phyloP scores from a whole-genome alignment of 1,140 invertebrate genomes.

The Drosophila busckii region DNA sequence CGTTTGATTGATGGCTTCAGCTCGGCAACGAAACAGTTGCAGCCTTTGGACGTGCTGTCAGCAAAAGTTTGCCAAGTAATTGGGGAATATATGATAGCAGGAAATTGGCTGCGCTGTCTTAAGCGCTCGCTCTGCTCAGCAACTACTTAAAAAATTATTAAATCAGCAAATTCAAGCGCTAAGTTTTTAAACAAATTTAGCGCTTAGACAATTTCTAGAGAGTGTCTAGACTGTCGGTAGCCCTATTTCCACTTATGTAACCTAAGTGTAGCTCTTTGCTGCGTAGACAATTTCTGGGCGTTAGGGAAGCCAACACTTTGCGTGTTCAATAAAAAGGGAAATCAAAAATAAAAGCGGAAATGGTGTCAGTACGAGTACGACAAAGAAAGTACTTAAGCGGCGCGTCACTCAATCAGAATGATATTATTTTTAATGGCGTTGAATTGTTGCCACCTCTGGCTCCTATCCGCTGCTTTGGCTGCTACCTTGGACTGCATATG shows the following conservation, averaged over 20 bases:
- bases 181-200: too few species aligned
- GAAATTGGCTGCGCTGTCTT: slow-evolving; percentile 43
- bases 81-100: slow-evolving; percentile 45
- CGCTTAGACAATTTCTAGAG: too few species aligned
- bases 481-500: slow-evolving; percentile 4
- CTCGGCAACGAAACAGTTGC: slow-evolving; percentile 17
- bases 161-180: too few species aligned
- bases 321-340: slow-evolving; percentile 68
- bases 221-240: too few species aligned
- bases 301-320: slow-evolving; percentile 46
- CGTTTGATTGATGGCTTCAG: slow-evolving; percentile 46
- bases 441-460: slow-evolving; percentile 37
- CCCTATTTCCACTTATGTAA: too few species aligned
- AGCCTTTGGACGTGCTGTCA: slow-evolving; percentile 31
- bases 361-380: slow-evolving; percentile 68
- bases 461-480: too few species aligned
- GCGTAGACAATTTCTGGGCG: slow-evolving; percentile 3
- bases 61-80: slow-evolving; percentile 62
- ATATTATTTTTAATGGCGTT: slow-evolving; percentile 75
- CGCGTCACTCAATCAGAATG: slow-evolving; percentile 74
- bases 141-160: too few species aligned
- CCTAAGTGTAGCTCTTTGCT: background rate
- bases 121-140: too few species aligned
- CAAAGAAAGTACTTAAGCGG: slow-evolving; percentile 68
- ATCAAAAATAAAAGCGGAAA: slow-evolving; percentile 50